These are phyloP conservation scores for Phrynocephalus forsythii DNA, from an alignment of 2,797 vertebrate species.

Conservation along the genomic window DNA sequence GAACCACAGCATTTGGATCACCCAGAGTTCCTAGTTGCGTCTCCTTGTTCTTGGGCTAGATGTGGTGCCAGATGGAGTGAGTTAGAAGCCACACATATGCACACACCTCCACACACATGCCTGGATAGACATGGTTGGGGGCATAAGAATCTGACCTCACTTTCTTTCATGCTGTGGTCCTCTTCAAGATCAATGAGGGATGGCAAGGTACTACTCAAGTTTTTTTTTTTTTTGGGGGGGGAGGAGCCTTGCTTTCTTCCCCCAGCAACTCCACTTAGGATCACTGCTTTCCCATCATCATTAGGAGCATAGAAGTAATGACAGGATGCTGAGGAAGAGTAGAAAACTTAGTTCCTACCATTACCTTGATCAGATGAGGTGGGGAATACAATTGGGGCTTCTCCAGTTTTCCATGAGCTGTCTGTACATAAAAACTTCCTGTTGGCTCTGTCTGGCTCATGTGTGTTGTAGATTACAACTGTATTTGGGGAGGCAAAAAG, in stretches of 20 bases:
- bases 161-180: neutral
- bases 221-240: no score
- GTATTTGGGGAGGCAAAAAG: neutral
- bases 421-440: neutral
- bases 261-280: neutral
- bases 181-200: neutral
- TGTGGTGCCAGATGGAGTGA: no score
- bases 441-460: neutral
- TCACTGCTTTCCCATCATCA: neutral
- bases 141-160: neutral
- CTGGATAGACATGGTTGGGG: no score
- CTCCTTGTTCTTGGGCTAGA: neutral
- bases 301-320: neutral
- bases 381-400: no score
- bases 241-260: neutral
- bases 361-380: no score
- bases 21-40: neutral
- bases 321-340: no score
- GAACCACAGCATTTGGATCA: neutral
- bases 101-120: no score
- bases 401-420: neutral
- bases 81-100: no score
- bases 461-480: neutral
- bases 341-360: no score
- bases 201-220: neutral